These are phyloP conservation scores for Oncorhynchus nerka DNA, from an alignment of 2,113 vertebrate genomes.

Conservation along the genomic window DNA sequence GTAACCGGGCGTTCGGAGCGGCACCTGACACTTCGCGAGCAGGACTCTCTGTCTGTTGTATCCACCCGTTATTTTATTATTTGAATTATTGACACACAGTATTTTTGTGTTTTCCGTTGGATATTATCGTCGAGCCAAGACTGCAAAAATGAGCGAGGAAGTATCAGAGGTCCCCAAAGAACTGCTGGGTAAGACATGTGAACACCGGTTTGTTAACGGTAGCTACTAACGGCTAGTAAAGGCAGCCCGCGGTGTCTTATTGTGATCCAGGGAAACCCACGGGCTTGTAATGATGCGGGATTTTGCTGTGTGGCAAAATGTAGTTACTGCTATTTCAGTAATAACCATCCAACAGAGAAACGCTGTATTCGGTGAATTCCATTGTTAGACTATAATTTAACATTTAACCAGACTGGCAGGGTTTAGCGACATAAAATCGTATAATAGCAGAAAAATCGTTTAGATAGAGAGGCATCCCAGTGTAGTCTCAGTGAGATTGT, in stretches of 20 bases:
- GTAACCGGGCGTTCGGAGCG: slow-evolving; percentile 53
- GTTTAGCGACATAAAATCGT: neutral
- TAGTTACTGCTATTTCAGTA: neutral
- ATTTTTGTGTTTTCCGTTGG: slow-evolving; percentile 19
- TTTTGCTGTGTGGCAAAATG: neutral
- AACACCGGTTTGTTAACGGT: neutral
- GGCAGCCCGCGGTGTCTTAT: neutral
- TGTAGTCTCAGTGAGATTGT: neutral
- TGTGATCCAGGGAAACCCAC: neutral
- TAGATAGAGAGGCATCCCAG: neutral
- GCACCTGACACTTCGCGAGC: slow-evolving; percentile 62
- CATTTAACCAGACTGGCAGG: neutral
- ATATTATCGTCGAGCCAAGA: slow-evolving; percentile 24
- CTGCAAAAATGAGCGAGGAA: slow-evolving; percentile 84
- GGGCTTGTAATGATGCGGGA: neutral
- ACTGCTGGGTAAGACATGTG: slow-evolving; percentile 82
- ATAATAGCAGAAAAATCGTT: neutral
- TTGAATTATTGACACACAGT: slow-evolving; percentile 32
- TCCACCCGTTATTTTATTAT: slow-evolving; percentile 3
- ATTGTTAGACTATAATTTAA: neutral
- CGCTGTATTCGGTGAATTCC: neutral
- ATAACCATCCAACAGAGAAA: neutral
- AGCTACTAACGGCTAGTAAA: neutral
- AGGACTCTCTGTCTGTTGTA: neutral
- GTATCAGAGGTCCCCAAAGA: slow-evolving; percentile 84